Percentiles rank a stretch among this genome's conserved stretches.
These are phyloP conservation scores for Picathartes gymnocephalus DNA, from an alignment of 2,113 vertebrate genomes.

Conservation along the genomic window DNA sequence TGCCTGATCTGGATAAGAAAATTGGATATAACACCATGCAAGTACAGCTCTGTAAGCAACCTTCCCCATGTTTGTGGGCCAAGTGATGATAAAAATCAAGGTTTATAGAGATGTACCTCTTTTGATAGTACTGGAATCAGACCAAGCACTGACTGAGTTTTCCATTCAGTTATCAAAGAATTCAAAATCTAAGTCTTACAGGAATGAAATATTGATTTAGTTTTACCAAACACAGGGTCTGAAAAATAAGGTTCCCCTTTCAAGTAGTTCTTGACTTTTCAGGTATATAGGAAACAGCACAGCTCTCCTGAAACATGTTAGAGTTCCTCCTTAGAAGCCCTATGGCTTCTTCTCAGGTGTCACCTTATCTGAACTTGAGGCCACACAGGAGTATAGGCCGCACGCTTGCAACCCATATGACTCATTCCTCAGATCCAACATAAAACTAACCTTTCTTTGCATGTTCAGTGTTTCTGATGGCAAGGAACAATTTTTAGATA, in stretches of 20 bases:
- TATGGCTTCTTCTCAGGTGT: not conserved
- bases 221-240: not conserved
- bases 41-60: not conserved
- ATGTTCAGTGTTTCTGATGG: not conserved
- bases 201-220: not conserved
- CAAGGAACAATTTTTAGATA: not conserved
- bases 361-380: not conserved
- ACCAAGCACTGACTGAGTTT: not conserved
- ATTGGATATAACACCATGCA: not conserved
- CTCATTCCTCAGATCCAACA: not conserved
- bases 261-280: not conserved
- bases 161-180: not conserved
- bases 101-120: not conserved
- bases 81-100: not conserved
- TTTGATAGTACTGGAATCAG: not conserved
- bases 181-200: not conserved
- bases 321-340: not conserved
- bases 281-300: not conserved
- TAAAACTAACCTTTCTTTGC: not conserved
- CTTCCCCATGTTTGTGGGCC: not conserved
- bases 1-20: not conserved
- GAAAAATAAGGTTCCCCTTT: not conserved
- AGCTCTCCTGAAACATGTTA: not conserved
- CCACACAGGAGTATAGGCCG: not conserved
- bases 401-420: not conserved